A percentile compares a stretch with the other conserved stretches of the same genome.
These are phyloP conservation scores for Pangasius krempfi DNA, from an alignment of 2,797 vertebrate genomes.

Conservation along the genomic window DNA sequence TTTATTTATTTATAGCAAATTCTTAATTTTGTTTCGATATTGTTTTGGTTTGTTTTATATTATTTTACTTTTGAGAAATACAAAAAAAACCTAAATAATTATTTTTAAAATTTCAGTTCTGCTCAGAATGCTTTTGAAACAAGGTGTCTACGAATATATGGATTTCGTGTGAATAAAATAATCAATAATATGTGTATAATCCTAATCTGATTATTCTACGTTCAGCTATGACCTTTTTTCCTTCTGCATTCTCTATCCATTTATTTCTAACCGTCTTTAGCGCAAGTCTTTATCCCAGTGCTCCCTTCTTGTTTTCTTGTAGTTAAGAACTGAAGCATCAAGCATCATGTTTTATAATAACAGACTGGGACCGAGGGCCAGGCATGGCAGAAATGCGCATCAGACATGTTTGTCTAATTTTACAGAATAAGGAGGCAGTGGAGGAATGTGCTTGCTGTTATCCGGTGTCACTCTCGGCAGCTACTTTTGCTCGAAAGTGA, in stretches of 20 bases:
- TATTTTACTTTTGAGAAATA: background rate
- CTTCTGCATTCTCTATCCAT: background rate
- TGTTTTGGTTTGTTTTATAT: background rate
- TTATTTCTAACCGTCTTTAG: background rate
- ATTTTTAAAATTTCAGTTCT: background rate
- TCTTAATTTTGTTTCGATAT: background rate
- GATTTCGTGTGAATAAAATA: background rate
- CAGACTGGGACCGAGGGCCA: slow-evolving; percentile 61
- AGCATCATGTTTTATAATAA: slow-evolving; percentile 43
- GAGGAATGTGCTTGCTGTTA: slow-evolving; percentile 80
- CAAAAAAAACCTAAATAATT: background rate
- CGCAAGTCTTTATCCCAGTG: background rate
- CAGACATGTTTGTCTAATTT: slow-evolving; percentile 78
- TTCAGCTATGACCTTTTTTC: background rate
- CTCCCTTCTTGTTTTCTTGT: background rate
- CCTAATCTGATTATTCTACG: background rate
- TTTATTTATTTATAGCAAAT: background rate
- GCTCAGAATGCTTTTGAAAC: background rate
- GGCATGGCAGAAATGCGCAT: slow-evolving; percentile 77
- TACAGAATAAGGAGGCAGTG: slow-evolving; percentile 79
- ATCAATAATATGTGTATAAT: no score
- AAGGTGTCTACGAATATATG: background rate
- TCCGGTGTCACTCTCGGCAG: slow-evolving; percentile 76
- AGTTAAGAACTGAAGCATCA: background rate
- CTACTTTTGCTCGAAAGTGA: slow-evolving; percentile 84